phyloP scores from a whole-genome alignment of 2,113 vertebrate genomes.

The Struthidea cinerea region DNA sequence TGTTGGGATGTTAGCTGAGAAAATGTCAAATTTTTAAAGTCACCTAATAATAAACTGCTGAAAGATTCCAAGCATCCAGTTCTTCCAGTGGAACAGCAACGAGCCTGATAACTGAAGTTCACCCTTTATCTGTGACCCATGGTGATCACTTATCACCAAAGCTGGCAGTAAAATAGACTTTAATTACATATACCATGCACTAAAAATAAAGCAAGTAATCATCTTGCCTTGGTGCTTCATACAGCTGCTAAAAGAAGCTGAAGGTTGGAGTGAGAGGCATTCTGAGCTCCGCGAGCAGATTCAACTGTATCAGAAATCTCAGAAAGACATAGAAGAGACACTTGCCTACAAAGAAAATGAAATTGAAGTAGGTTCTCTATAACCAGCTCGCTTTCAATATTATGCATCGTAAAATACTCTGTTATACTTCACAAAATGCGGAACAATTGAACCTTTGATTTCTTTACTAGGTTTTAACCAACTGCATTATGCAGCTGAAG shows the following conservation, averaged over 20 bases:
- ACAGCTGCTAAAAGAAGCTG: slow-evolving; percentile 83
- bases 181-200: background rate
- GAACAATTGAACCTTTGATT: background rate
- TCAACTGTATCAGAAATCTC: slow-evolving; percentile 82
- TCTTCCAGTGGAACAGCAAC: background rate
- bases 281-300: slow-evolving; percentile 85
- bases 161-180: background rate
- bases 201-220: background rate
- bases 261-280: slow-evolving; percentile 86
- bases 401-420: background rate
- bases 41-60: background rate
- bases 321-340: slow-evolving; percentile 86
- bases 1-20: background rate
- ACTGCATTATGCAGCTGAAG: slow-evolving; percentile 87
- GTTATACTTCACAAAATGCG: background rate
- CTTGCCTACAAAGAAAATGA: slow-evolving; percentile 89
- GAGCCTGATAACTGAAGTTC: background rate
- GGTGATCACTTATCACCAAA: background rate
- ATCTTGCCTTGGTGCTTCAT: background rate
- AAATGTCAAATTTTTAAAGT: background rate
- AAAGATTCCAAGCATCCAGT: background rate
- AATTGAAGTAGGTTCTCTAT: slow-evolving; percentile 78
- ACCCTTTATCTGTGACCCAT: background rate
- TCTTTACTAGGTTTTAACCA: slow-evolving; percentile 83
- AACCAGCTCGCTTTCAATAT: background rate